These are phyloP conservation scores for Maconellicoccus hirsutus DNA, from an alignment of 1,140 invertebrate genomes.

Conservation along the genomic window DNA sequence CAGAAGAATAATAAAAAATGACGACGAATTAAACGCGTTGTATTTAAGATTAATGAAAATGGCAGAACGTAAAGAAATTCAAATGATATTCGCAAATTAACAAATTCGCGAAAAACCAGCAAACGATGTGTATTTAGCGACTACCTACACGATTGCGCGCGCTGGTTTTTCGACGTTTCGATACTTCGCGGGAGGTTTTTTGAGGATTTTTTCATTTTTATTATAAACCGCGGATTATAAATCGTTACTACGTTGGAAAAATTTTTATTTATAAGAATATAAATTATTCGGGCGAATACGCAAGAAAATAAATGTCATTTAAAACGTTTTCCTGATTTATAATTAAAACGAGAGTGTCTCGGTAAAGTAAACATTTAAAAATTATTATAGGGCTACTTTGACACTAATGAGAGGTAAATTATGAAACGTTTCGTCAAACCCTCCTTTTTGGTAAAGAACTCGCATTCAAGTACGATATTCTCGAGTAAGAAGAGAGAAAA, in stretches of 20 bases:
- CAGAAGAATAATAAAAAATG: too few species aligned
- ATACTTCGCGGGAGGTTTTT: too few species aligned
- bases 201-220: not conserved
- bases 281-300: conserved; percentile 1
- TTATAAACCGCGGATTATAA: not conserved
- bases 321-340: conserved; percentile 20
- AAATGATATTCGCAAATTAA: too few species aligned
- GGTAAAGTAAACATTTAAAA: conserved; percentile 20
- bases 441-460: not conserved
- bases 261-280: conserved; percentile 14
- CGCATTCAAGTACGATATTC: not conserved
- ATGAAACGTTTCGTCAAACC: conserved; percentile 20
- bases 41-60: too few species aligned
- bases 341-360: conserved; percentile 17
- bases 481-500: not conserved
- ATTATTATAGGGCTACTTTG: conserved; percentile 22
- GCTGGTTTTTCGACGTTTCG: too few species aligned
- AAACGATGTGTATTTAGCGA: too few species aligned
- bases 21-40: too few species aligned
- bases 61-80: too few species aligned
- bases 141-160: too few species aligned
- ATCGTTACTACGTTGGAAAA: not conserved
- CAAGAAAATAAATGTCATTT: conserved; percentile 19
- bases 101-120: too few species aligned
- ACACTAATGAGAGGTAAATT: conserved; percentile 22